phyloP scores from a whole-genome alignment of 2,113 vertebrate genomes.

The Plecotus auritus region DNA sequence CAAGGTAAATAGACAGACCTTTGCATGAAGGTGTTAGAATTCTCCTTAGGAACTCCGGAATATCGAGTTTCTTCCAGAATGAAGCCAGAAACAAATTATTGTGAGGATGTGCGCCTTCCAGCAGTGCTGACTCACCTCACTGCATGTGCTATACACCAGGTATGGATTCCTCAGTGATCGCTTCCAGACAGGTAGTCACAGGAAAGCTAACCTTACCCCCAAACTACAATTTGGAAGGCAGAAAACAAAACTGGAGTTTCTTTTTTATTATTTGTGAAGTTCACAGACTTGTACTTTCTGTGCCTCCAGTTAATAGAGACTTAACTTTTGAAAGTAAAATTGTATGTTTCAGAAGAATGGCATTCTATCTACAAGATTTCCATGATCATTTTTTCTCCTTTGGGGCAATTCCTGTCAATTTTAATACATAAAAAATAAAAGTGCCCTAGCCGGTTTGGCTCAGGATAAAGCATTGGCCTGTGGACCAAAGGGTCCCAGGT shows the following conservation, averaged over 20 bases:
- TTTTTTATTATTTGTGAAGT: neutral
- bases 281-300: neutral
- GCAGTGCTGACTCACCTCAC: neutral
- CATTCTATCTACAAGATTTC: neutral
- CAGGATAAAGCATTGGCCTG: too few species aligned
- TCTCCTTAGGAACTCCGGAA: neutral
- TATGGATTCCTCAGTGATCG: neutral
- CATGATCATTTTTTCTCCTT: neutral
- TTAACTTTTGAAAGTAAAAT: neutral
- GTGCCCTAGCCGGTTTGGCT: neutral
- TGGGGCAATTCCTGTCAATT: neutral
- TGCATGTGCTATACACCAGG: fast-evolving
- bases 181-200: neutral
- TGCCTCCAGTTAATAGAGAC: neutral
- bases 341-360: neutral
- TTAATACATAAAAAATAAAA: constrained; percentile 1
- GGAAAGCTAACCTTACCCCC: neutral
- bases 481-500: too few species aligned
- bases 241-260: neutral
- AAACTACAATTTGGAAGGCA: neutral
- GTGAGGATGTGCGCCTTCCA: neutral
- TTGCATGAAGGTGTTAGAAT: neutral
- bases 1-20: neutral
- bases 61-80: neutral
- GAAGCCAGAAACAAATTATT: neutral